Evolutionary conservation across 2,888 invertebrate species (phyloP).

Genomic region (Drosophila vallismaia): DNA sequence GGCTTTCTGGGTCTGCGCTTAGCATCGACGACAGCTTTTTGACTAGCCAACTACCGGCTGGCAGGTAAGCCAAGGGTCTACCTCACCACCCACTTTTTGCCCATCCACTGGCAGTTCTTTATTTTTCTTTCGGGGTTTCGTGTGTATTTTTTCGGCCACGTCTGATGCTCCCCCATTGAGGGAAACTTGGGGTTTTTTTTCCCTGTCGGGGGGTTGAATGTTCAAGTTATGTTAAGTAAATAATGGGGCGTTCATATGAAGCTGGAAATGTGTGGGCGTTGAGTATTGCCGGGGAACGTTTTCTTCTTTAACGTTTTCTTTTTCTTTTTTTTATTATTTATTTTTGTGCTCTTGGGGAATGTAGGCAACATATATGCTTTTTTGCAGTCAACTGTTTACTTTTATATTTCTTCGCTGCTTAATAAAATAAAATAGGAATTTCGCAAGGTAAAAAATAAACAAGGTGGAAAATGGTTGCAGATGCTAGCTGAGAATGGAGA

Average conservation of each 20-base stretch:
- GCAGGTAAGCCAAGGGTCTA: conserved; percentile 66
- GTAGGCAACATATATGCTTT: conserved; percentile 45
- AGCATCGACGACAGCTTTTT: conserved; percentile 77
- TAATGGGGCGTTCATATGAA: conserved; percentile 79
- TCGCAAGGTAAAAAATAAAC: conserved; percentile 45
- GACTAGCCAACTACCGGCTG: conserved; percentile 65
- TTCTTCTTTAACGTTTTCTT: conserved; percentile 1
- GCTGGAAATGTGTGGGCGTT: conserved; percentile 44
- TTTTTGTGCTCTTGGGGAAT: conserved; percentile 16
- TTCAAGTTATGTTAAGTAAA: conserved; percentile 80
- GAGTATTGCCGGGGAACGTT: conserved; percentile 14
- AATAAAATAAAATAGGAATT: conserved; percentile 75
- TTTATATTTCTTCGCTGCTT: conserved; percentile 71
- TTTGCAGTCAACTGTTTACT: conserved; percentile 70
- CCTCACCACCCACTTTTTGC: conserved; percentile 14
- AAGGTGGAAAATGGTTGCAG: conserved; percentile 4
- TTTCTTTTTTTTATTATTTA: conserved; percentile 1
- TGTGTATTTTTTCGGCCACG: conserved; percentile 52
- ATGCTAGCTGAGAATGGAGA: conserved; percentile 14
- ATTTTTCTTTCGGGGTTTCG: conserved; percentile 38
- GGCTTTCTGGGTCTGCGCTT: conserved; percentile 67
- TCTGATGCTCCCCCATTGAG: conserved; percentile 30
- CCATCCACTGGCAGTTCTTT: conserved; percentile 24
- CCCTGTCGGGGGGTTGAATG: conserved; percentile 50
- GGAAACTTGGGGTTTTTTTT: conserved; percentile 15